phyloP scores from a whole-genome alignment of 2,797 vertebrate species.

The Halcyon chelicuti region DNA sequence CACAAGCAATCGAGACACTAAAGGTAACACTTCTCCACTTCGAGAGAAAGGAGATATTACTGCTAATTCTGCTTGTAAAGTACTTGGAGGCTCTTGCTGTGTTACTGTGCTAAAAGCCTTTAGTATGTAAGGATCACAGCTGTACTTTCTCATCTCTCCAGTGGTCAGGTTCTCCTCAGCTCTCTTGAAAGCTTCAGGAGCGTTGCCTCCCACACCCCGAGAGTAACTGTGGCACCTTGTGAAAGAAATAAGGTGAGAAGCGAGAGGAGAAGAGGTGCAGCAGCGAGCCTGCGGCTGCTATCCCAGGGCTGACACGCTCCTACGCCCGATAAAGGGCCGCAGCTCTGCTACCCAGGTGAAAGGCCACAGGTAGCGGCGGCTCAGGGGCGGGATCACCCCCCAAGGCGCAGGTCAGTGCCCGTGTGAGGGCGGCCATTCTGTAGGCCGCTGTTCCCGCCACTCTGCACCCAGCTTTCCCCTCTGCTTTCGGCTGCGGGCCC shows the following conservation, averaged over 20 bases:
- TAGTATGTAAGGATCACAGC: rapidly evolving
- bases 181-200: neutral
- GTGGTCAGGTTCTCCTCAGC: rapidly evolving
- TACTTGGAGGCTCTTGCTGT: neutral
- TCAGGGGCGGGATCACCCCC: rapidly evolving
- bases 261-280: rapidly evolving
- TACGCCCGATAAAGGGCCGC: rapidly evolving
- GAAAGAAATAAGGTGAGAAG: rapidly evolving
- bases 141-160: neutral
- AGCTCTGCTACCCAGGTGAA: rapidly evolving
- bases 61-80: neutral
- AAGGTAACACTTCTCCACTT: neutral
- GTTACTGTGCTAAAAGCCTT: neutral
- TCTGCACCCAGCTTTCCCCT: rapidly evolving
- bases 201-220: rapidly evolving
- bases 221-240: rapidly evolving
- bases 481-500: rapidly evolving
- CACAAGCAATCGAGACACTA: rapidly evolving
- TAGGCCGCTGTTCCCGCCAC: too few species aligned
- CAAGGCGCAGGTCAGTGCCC: rapidly evolving
- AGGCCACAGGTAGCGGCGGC: rapidly evolving
- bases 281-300: rapidly evolving
- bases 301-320: too few species aligned
- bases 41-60: neutral
- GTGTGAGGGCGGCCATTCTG: rapidly evolving